phyloP scores from a whole-genome alignment of 2,797 vertebrate genomes.

The Tragelaphus eurycerus region DNA sequence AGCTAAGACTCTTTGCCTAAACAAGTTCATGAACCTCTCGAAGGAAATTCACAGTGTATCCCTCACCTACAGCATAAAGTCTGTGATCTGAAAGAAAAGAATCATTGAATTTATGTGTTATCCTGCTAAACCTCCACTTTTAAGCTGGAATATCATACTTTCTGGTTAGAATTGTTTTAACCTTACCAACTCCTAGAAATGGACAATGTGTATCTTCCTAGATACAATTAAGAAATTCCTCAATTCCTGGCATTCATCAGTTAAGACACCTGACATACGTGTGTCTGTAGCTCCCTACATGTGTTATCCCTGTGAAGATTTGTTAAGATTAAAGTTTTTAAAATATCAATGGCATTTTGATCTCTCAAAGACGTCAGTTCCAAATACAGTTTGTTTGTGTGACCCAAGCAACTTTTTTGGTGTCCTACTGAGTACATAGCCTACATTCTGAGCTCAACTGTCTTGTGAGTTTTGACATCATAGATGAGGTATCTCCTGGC shows the following conservation, averaged over 20 bases:
- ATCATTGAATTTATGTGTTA: not conserved
- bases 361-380: conserved; percentile 47
- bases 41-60: not conserved
- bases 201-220: not conserved
- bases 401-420: conserved; percentile 13
- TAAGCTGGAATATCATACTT: not conserved
- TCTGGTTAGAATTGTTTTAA: not conserved
- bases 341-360: conserved; percentile 33
- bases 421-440: conserved; percentile 39
- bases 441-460: conserved; percentile 58
- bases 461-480: conserved; percentile 71
- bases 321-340: conserved; percentile 10
- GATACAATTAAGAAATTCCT: not conserved
- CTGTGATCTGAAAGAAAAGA: not conserved
- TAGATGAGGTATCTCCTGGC: conserved; percentile 61
- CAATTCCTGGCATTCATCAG: not conserved
- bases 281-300: not conserved
- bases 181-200: not conserved
- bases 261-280: not conserved
- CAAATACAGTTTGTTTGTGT: conserved; percentile 37
- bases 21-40: not conserved
- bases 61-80: not conserved
- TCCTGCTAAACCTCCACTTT: not conserved
- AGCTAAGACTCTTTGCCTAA: not conserved
- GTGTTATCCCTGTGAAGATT: not conserved